Base-by-base conservation (phyloP, 92 coral and sea anemone species). In the Pocillopora meandrina region DNA sequence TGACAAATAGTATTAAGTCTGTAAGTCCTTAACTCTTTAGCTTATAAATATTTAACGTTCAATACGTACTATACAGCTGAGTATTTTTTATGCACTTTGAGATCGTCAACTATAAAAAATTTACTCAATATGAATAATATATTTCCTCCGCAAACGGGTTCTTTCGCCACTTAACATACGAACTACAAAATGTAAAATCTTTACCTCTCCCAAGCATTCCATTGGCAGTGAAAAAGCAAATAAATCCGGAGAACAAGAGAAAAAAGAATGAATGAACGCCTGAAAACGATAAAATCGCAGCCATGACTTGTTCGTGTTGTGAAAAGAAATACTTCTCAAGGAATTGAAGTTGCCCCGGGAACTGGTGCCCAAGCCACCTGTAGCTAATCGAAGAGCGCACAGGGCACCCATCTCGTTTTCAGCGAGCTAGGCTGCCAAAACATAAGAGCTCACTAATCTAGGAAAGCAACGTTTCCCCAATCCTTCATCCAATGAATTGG, bases 131-230 rank as follows among this genome's bases (percentile, higher is more conserved):
- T 9, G 21, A 64, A 14, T 1, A 18, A 1, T 2, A 34, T 2
- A 10, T 68, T 12, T 68, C 18, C 12, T 57, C 10, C 42, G 16
- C 11, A 26, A 75, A 31, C 14, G 26, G 10, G 9, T 33, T 10
- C 10, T 3, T 12, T 34, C 2, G 9, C 21, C 56, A 34, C 20
- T 70, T 70, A 34, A 1, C 63, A 23, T 19, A 26, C 17, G 23
- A 36, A 56, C 64, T 76, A 20, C 65, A 15, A 18, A 34, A 12
- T 1, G 63, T 35, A n/a, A 5, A 20, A 9, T 35, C 18, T 58
- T 36, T 71, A 81, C 85, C 85, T 81, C 71, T 60, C 10, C 85
- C 85, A 59, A 60, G 85, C 60, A 35, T 59, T 81, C 85, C 85
- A 71, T 59, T 60, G 7, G 31, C 77, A 13, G 71, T 8, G 12